phyloP scores from a whole-genome alignment of 1,140 invertebrate species.

The Gonioctena quinquepunctata region DNA sequence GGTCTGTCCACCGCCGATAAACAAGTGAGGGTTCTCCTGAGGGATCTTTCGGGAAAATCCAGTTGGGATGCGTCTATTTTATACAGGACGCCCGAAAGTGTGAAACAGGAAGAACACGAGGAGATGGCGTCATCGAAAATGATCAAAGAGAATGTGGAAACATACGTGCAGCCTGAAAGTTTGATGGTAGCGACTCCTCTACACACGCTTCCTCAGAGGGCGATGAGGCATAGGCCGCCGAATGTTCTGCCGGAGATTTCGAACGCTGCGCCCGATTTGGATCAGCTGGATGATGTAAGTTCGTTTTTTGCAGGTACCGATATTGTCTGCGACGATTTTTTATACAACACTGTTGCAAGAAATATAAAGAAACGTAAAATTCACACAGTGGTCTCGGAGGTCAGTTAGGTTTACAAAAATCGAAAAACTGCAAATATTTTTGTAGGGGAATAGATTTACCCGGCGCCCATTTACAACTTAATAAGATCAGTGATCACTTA shows the following conservation, averaged over 20 bases:
- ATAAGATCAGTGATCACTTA: too few species aligned
- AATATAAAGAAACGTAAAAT: too few species aligned
- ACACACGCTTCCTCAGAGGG: slow-evolving; percentile 64
- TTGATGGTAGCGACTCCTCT: slow-evolving; percentile 47
- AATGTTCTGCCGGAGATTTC: slow-evolving; percentile 79
- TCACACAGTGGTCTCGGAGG: too few species aligned
- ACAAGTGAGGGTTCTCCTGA: slow-evolving; percentile 82
- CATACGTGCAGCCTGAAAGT: slow-evolving; percentile 52
- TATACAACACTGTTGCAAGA: too few species aligned
- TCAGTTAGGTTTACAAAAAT: too few species aligned
- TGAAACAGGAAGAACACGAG: slow-evolving; percentile 30
- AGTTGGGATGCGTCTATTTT: slow-evolving; percentile 94
- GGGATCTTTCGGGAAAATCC: slow-evolving; percentile 94
- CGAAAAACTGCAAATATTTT: too few species aligned
- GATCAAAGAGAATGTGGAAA: slow-evolving; percentile 1
- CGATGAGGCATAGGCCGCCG: slow-evolving; percentile 71
- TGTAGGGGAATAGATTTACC: too few species aligned
- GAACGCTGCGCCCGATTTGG: slow-evolving; percentile 84
- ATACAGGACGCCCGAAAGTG: slow-evolving; percentile 69
- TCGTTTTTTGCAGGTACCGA: slow-evolving; percentile 5
- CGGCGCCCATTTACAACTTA: too few species aligned
- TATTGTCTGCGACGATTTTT: too few species aligned
- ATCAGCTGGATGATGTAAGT: slow-evolving; percentile 90
- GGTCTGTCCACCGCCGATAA: slow-evolving; percentile 66
- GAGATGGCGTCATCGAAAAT: neutral